Evolutionary conservation across 2,888 invertebrate genomes (phyloP), one percentile per base, ranked within the genome.

Genomic region (Dichetophora obliterata): DNA sequence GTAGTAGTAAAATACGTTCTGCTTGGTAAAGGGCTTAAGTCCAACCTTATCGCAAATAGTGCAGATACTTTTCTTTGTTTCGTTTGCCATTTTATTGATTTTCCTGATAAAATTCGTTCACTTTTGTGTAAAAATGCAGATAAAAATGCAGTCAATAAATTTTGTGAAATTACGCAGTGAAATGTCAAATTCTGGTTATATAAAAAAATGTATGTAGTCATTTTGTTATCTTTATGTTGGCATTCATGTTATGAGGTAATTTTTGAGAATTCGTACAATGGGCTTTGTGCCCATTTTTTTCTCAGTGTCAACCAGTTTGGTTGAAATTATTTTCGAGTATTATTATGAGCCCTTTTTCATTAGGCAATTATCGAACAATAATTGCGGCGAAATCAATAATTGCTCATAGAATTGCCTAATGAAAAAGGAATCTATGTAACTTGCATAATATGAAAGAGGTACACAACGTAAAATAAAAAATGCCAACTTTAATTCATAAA

Each of bases 1-100:
- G 90, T 95, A 96, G 88, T 94, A 94, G 89, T 92, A 94, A 37
- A 93, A 90, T 77, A 95, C 90, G 90, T 94, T 95, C 81, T 93
- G 92, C 86, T 91, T 92, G 70, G 92, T 95, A 77, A 95, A 90
- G 19, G 95, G 94, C 85, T 92, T 94, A 73, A 94, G 83, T 81
- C 89, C 89, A 37, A 87, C 80, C 79, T 86, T 87, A 11, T 86
- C 84, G 79, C 89, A 89, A 75, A 89, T 78, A 9, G 85, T 85
- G 79, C 89, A 89, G 52, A 80, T 75, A 70, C 81, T 83, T 31
- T 82, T 84, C 19, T 82, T 80, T 19, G 82, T 75, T 78, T 82
- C 80, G 74, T 75, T 82, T 71, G 84, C 83, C 88, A 88, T 88
- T 82, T 66, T 82, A 11, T 69, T 52, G 9, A 50, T 24, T 69